Base-by-base conservation (phyloP, 1,140 invertebrate genomes). In the Drosophila ambigua region DNA sequence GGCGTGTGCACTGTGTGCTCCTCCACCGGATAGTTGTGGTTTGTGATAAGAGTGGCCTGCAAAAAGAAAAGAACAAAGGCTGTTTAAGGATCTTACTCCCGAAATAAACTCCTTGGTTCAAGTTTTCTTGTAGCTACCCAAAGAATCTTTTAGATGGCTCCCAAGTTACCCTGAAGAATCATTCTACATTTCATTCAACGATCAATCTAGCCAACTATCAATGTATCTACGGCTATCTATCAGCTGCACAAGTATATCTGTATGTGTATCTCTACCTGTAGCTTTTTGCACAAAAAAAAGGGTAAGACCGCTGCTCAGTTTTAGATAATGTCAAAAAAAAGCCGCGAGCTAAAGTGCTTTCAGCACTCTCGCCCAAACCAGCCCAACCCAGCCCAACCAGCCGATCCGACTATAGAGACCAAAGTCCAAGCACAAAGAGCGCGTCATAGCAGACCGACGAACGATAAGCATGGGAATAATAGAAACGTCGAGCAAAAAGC, bases 21-120 rank as follows among this genome's bases (percentile, higher is more conserved):
- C 84, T 95, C 94, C 0, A 93, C 88, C 2, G 93, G 93, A 72
- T 95, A 95, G n/a, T 94, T 94, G 72, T 94, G 92, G 61, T 93
- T 92, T 23, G 74, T 79, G 11, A 94, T 90, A 1, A 93, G 72
- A 39, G 91, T 84, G 7, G 83, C 84, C 92, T 92, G 58, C 2
- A 24, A 24, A 24, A 5, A 81, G n/a, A 77, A 13, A 15, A 45
- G 39, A 49, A 16, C 4, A 23, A n/a, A 46, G 31, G 46, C 16
- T 16, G 16, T 24, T 39, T 9, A 16, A 23, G 13, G 6, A 6
- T 13, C 9, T 35, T 44, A 24, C 16, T 43, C 23, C 23, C 4
- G 16, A 15, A 5, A 6, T 45, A 24, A 4, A 24, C 23, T 3
- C 3, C 4, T 24, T 24, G 20, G 20, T 20, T 0, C 43, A 52